Base-by-base conservation (phyloP, 2,113 vertebrate genomes). In the Peromyscus polionotus region DNA sequence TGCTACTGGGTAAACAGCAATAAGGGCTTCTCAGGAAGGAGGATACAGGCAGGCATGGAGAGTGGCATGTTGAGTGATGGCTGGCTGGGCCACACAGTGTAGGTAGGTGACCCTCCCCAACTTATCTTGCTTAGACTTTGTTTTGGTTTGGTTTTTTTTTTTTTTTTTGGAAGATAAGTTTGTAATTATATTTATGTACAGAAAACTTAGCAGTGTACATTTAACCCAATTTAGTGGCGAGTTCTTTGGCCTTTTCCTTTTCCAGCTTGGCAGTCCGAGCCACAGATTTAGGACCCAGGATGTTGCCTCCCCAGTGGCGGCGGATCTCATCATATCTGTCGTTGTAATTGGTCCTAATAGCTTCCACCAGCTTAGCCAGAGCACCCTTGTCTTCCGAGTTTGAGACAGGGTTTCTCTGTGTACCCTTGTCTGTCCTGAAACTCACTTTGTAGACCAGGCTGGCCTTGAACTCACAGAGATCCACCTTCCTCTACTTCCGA, bases 21-120 rank as follows among this genome's bases (percentile, higher is more conserved):
- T 59, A 12, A 54, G 54, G 33, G 48, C 61, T 67, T 10, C 51
- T 31, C 4, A 22, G 89, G 42, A n/a, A 45, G 79, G 57, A n/a
- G 54, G 28, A 26, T 13, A 0, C 7, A 10, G 76, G 88, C 57
- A 42, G 12, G 51, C 17, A 24, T 16, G 5, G 0, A 0, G 70
- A 70, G 72, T 70, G 39, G 4, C 39, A 48, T 20, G 13, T 65
- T 77, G 65, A 67, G 20, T 19, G 67, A 48, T 2, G 5, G 10
- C 24, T n/a, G 45, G 24, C n/a, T 10, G 7, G 63, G 88, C 7
- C 39, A 33, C 9, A 42, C 54, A 9, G 10, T 8, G 20, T 67
- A 3, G 63, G n/a, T 54, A 48, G 54, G 63, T 59, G 11, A 45
- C 72, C 72, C 63, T 72, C 86, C n/a, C 39, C 26, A 17, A n/a